phyloP scores from a whole-genome alignment of 1,140 invertebrate genomes.

The Seison nebaliae region DNA sequence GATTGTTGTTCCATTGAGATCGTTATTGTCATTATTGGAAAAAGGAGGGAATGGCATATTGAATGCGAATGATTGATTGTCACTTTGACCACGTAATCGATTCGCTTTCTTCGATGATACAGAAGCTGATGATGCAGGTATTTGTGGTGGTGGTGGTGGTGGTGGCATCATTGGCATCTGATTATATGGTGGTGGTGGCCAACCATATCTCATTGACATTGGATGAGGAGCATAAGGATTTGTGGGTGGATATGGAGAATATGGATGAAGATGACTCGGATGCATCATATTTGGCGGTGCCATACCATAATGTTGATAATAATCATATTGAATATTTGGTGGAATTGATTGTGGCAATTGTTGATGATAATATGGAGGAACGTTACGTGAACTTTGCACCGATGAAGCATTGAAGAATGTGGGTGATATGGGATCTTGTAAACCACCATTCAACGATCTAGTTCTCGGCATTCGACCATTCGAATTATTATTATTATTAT shows the following conservation, averaged over 20 bases:
- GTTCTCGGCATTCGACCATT: slow-evolving; percentile 5
- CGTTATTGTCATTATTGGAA: too few relatives aligned
- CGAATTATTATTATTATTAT: not conserved
- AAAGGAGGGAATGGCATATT: too few relatives aligned
- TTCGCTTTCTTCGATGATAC: too few relatives aligned
- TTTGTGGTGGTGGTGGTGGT: too few relatives aligned
- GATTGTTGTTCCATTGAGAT: too few relatives aligned
- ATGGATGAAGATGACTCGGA: too few relatives aligned
- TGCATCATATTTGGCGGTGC: too few relatives aligned
- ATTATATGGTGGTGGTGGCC: not conserved
- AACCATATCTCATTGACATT: slow-evolving; percentile 4
- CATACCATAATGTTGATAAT: not conserved
- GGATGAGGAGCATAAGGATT: not conserved
- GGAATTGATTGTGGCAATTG: not conserved
- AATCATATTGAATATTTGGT: not conserved
- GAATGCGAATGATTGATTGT: too few relatives aligned
- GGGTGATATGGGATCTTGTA: slow-evolving; percentile 2
- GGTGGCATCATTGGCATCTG: slow-evolving; percentile 9
- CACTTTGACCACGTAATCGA: too few relatives aligned
- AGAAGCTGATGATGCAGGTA: too few relatives aligned
- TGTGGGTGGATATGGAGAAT: too few relatives aligned
- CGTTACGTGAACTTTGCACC: not conserved
- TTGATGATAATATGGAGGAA: not conserved
- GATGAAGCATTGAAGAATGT: too few relatives aligned
- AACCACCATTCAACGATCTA: slow-evolving; percentile 1